phyloP scores from a whole-genome alignment of 1,140 invertebrate genomes.

The Streblospio benedicti region DNA sequence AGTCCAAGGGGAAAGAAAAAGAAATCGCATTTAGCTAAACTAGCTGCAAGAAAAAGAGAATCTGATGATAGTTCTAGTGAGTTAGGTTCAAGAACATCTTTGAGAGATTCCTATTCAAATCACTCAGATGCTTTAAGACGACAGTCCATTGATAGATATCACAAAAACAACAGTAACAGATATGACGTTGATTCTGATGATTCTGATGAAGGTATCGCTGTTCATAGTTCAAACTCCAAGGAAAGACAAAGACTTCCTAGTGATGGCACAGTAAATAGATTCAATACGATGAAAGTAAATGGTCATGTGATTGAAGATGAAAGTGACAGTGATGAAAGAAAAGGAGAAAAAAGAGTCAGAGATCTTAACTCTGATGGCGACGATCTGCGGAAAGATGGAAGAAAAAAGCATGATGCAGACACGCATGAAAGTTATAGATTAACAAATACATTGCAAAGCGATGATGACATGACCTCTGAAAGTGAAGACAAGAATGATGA shows the following conservation, averaged over 20 bases:
- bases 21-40: no score
- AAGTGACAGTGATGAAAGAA: no score
- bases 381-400: background rate
- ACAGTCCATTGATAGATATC: no score
- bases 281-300: background rate
- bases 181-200: no score
- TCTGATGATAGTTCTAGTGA: no score
- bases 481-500: background rate
- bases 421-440: background rate
- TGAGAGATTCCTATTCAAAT: no score
- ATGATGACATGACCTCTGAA: background rate
- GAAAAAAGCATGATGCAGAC: background rate
- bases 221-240: background rate
- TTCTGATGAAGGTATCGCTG: constrained; percentile 1
- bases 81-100: no score
- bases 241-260: background rate
- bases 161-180: no score
- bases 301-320: background rate
- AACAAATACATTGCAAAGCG: background rate
- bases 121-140: no score
- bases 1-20: no score
- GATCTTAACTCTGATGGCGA: background rate
- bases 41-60: no score
- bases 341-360: background rate
- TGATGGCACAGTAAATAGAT: background rate